phyloP scores from a whole-genome alignment of 2,113 vertebrate genomes.

The Dasyurus viverrinus region DNA sequence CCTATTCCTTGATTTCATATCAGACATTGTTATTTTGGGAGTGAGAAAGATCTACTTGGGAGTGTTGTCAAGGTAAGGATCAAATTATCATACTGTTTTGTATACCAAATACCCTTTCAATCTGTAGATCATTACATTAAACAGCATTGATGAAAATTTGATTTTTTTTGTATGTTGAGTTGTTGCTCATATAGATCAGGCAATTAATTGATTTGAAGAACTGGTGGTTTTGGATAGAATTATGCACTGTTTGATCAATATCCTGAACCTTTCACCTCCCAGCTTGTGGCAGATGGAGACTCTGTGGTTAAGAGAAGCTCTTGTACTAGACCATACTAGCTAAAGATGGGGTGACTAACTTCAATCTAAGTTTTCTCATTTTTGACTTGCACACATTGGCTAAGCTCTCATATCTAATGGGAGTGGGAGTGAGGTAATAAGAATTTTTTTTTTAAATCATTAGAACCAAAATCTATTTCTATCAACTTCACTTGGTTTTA shows the following conservation, averaged over 20 bases:
- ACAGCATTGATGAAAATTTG: conserved; percentile 3
- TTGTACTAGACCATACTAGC: conserved; percentile 20
- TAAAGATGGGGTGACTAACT: conserved; percentile 38
- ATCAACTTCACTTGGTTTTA: conserved; percentile 69
- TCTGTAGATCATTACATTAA: conserved; percentile 24
- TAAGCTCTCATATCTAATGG: conserved; percentile 24
- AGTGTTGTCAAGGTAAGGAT: background rate
- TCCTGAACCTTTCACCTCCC: conserved; percentile 29
- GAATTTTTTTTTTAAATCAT: conserved; percentile 56
- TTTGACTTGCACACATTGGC: conserved; percentile 49
- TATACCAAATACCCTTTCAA: background rate
- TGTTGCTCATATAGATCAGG: conserved; percentile 46
- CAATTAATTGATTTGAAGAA: conserved; percentile 59
- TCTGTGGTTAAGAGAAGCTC: conserved; percentile 45
- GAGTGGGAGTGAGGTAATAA: background rate
- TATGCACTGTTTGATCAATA: conserved; percentile 52
- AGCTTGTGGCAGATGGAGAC: background rate
- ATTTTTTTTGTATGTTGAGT: conserved; percentile 21
- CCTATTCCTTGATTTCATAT: background rate
- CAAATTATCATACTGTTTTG: background rate
- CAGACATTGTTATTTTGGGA: background rate
- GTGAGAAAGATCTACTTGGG: background rate
- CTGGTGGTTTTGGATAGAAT: conserved; percentile 16
- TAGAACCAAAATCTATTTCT: conserved; percentile 51
- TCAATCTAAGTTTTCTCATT: conserved; percentile 50